A percentile compares a stretch with the other conserved stretches of the same genome.
phyloP scores from a whole-genome alignment of 2,113 vertebrate species.

The Siphamia tubifer region DNA sequence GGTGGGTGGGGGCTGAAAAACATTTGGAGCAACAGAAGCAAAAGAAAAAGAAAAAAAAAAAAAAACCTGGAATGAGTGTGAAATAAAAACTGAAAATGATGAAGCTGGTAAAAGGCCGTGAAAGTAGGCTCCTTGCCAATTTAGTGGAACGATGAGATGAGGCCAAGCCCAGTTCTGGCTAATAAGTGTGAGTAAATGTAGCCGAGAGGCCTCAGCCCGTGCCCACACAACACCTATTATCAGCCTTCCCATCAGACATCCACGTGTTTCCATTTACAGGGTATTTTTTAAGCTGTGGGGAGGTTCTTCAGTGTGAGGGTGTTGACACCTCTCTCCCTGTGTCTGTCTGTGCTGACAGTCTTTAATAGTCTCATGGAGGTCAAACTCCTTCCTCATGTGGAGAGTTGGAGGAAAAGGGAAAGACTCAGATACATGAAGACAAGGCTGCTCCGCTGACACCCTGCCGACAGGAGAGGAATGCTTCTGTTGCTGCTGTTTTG shows the following conservation, averaged over 20 bases:
- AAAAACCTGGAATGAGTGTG: constrained; percentile 59
- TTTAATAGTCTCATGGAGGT: constrained; percentile 67
- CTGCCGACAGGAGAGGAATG: constrained; percentile 28
- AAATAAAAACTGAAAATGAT: constrained; percentile 58
- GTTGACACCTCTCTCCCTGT: constrained; percentile 61
- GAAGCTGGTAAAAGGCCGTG: constrained; percentile 65
- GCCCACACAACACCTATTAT: constrained; percentile 78
- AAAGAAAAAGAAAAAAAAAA: no score
- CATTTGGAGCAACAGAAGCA: constrained; percentile 39
- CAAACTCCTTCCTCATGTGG: constrained; percentile 45
- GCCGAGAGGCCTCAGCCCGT: constrained; percentile 56
- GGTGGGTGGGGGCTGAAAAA: constrained; percentile 10
- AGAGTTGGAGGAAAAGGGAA: constrained; percentile 17
- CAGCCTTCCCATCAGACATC: constrained; percentile 54
- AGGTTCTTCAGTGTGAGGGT: constrained; percentile 41
- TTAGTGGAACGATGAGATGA: constrained; percentile 34
- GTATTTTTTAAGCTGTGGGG: constrained; percentile 64
- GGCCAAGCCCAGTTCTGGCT: constrained; percentile 49
- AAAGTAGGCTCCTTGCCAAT: constrained; percentile 49
- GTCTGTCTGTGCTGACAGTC: constrained; percentile 63
- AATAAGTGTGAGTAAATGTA: constrained; percentile 77
- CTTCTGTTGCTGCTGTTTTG: constrained; percentile 48
- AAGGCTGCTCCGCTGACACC: constrained; percentile 47
- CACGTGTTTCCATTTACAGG: constrained; percentile 70
- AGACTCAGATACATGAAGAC: constrained; percentile 20